Evolutionary conservation across 2,113 vertebrate genomes (phyloP).

Genomic region (Nannobrachium achirus): DNA sequence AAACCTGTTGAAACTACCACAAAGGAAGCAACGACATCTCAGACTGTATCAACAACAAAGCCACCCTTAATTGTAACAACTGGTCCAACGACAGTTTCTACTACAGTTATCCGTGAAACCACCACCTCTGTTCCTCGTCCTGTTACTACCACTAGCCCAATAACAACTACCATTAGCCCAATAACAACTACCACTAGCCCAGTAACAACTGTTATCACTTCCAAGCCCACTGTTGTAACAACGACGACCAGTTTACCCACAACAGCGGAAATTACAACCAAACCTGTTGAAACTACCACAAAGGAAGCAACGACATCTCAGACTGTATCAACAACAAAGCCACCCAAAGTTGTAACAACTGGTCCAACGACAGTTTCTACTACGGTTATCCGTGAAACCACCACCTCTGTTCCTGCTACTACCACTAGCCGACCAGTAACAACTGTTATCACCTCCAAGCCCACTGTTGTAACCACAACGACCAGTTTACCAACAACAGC

Average conservation of each 20-base stretch:
- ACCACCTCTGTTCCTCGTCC: too few species aligned
- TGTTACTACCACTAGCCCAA: too few species aligned
- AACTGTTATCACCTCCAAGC: not conserved
- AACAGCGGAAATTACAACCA: not conserved
- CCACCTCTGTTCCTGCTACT: not conserved
- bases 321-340: slow-evolving; percentile 5
- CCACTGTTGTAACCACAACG: not conserved
- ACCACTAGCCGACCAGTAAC: not conserved
- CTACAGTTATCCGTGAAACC: too few species aligned
- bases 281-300: not conserved
- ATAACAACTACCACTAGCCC: too few species aligned
- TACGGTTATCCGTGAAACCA: slow-evolving; percentile 1
- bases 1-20: not conserved
- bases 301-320: not conserved
- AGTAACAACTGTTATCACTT: too few species aligned
- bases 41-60: too few species aligned
- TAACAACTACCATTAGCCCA: too few species aligned
- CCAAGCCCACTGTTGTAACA: not conserved
- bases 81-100: too few species aligned
- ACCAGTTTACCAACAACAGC: not conserved
- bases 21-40: not conserved
- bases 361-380: slow-evolving; percentile 6
- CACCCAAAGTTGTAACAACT: not conserved
- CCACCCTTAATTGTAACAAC: too few species aligned
- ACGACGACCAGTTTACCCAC: not conserved